These are phyloP conservation scores for Archocentrus centrarchus DNA, from an alignment of 2,113 vertebrate species.

Conservation along the genomic window DNA sequence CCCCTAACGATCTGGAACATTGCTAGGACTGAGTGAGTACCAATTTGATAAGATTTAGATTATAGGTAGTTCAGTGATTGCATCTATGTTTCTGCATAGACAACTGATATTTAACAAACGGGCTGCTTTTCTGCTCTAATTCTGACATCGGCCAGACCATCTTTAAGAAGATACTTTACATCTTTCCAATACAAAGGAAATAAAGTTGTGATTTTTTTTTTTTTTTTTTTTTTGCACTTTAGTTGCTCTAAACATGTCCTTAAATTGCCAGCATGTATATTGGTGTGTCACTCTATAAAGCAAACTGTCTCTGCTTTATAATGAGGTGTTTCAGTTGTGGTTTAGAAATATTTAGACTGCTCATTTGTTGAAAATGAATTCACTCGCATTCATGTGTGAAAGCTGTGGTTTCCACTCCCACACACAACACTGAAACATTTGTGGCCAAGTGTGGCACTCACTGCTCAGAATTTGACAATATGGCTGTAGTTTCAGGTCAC, in stretches of 20 bases:
- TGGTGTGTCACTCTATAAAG: background rate
- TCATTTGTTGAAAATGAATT: conserved; percentile 21
- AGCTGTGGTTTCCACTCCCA: conserved; percentile 64
- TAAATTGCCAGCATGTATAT: background rate
- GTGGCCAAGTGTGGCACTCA: conserved; percentile 59
- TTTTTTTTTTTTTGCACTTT: background rate
- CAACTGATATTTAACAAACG: background rate
- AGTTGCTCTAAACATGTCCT: conserved; percentile 1
- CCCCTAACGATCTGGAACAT: background rate
- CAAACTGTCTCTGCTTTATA: background rate
- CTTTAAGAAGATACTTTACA: background rate
- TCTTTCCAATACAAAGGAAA: background rate
- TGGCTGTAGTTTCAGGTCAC: conserved; percentile 64
- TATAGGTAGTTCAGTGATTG: background rate
- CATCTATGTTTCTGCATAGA: background rate
- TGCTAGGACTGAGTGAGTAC: background rate
- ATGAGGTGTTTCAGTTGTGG: conserved; percentile 31
- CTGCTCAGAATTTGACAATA: conserved; percentile 29
- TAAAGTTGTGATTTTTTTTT: background rate
- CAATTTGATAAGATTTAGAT: background rate
- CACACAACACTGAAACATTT: conserved; percentile 67
- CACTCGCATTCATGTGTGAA: conserved; percentile 52
- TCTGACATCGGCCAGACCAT: rapidly evolving
- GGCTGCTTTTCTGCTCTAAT: background rate
- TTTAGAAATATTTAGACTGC: conserved; percentile 21